These are phyloP conservation scores for Gulo gulo DNA, from an alignment of 2,113 vertebrate species.

Conservation along the genomic window DNA sequence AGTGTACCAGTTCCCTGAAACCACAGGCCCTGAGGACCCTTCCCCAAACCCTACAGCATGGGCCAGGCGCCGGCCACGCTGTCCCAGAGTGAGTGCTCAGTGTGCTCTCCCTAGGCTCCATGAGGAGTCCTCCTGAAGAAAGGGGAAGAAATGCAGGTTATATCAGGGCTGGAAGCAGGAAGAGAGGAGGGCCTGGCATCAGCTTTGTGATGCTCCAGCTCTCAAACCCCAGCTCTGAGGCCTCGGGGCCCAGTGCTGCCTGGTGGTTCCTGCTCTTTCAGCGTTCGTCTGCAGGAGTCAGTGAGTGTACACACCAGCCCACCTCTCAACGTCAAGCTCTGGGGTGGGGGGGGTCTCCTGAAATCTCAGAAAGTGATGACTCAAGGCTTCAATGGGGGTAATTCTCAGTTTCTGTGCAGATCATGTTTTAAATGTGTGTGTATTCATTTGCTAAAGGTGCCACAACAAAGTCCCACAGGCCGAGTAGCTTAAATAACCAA, in stretches of 20 bases:
- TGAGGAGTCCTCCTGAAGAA: neutral
- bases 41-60: neutral
- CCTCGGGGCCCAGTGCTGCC: neutral
- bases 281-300: neutral
- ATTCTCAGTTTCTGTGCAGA: neutral
- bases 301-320: neutral
- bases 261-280: too few species aligned
- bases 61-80: too few species aligned
- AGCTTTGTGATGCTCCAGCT: too few species aligned
- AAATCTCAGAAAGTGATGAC: neutral
- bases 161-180: neutral
- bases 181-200: too few species aligned
- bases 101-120: neutral
- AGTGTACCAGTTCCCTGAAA: neutral
- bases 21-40: neutral
- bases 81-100: fast-evolving
- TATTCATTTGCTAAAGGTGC: neutral
- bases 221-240: neutral
- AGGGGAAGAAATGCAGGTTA: neutral
- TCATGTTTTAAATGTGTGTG: neutral
- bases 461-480: neutral
- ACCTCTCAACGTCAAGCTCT: neutral
- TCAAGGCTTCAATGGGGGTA: neutral
- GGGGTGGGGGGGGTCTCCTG: neutral
- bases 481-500: neutral